Conservation (phyloP, 2,113 vertebrate genomes). For the Centropus bengalensis region DNA sequence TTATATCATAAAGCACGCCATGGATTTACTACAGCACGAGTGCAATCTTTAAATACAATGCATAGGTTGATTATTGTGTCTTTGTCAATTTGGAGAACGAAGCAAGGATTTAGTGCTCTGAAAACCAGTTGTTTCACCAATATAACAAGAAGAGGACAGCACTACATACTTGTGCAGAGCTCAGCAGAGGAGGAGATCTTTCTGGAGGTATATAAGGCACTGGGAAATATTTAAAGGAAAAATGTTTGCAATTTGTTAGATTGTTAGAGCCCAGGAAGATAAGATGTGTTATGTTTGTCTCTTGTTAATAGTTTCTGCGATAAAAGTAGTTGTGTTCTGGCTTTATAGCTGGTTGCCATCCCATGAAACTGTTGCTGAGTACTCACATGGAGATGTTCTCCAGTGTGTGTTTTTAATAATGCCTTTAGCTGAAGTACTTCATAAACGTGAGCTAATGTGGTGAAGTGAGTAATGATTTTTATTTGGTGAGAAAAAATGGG, state of each 20-base stretch:
- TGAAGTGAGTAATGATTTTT: background rate
- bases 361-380: background rate
- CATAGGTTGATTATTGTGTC: background rate
- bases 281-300: background rate
- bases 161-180: background rate
- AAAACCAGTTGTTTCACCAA: background rate
- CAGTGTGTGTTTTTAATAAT: background rate
- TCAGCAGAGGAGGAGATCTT: background rate
- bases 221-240: constrained; percentile 1
- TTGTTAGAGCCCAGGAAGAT: background rate
- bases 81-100: background rate
- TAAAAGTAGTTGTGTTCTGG: background rate
- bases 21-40: constrained; percentile 49
- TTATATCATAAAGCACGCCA: constrained; percentile 37
- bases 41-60: constrained; percentile 39
- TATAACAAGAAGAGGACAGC: background rate
- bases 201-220: background rate
- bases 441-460: background rate
- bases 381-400: background rate
- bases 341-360: background rate
- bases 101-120: background rate
- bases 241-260: background rate
- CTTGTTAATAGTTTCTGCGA: background rate
- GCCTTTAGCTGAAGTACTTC: background rate
- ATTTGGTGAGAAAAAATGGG: background rate